Base-by-base conservation (phyloP, 2,797 vertebrate species). In the Falco cherrug region DNA sequence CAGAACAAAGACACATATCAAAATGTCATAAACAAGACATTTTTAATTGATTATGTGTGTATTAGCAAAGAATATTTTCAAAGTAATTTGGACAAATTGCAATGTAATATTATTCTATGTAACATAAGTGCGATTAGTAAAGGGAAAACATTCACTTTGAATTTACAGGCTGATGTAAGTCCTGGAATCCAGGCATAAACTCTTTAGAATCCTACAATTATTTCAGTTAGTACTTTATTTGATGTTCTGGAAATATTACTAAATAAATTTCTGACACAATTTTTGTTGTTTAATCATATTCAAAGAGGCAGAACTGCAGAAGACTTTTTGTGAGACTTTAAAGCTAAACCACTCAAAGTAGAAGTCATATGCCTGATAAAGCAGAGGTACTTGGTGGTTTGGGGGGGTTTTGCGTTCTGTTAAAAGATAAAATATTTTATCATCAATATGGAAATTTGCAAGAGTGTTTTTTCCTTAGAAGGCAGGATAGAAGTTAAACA, bases 401-500 rank as follows among this genome's bases (percentile, higher is more conserved):
- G 25, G 59, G 45, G 14, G 2, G 45, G 73, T 93, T 43, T 43
- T 43, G 43, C 64, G n/a, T 88, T 75, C 69, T 84, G 68, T 87
- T 29, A 67, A 77, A 48, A 90, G 70, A 69, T 61, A 75, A 90
- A 94, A 45, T 65, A 81, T 61, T 93, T 95, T 95, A 87, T 70
- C n/a, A 47, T 65, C 48, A 64, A 20, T 69, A 54, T 50, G 31
- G 41, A 90, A 70, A 84, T 53, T 85, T 79, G 35, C 10, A 69
- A 77, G 37, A 50, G 12, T 41, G 37, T 65, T 69, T 92, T 92
- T 91, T 74, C 22, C 50, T 94, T 86, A 81, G 73, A 95, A 86
- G 80, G n/a, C 69, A 19, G 68, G 85, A 75, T 76, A 77, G 80
- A 93, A 93, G 53, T 71, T 81, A 71, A 85, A 93, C 53, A 48